Evolutionary conservation across 2,888 invertebrate genomes (phyloP).

Genomic region (Dexiosoma caninum): DNA sequence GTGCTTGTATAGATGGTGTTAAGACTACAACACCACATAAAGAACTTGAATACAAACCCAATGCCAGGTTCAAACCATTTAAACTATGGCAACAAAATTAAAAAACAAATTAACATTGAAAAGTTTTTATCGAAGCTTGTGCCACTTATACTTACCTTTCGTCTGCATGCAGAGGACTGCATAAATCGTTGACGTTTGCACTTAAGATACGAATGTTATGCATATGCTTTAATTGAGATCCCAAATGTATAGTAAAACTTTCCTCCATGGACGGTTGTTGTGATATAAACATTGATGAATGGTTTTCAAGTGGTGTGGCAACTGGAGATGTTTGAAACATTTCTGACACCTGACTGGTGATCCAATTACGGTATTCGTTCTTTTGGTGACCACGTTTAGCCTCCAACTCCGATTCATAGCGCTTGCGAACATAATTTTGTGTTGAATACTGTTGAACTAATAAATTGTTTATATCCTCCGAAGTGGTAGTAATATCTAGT

Average conservation of each 20-base stretch:
- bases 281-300: constrained; percentile 77
- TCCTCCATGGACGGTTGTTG: constrained; percentile 85
- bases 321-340: constrained; percentile 74
- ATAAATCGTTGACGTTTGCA: constrained; percentile 89
- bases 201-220: constrained; percentile 96
- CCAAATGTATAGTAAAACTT: constrained; percentile 98
- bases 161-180: constrained; percentile 80
- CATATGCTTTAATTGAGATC: constrained; percentile 98
- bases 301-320: constrained; percentile 75
- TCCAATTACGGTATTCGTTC: constrained; percentile 92
- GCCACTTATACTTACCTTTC: constrained; percentile 69
- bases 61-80: constrained; percentile 89
- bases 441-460: constrained; percentile 89
- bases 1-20: constrained; percentile 78
- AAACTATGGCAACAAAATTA: constrained; percentile 68
- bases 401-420: constrained; percentile 91
- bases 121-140: neutral
- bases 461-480: constrained; percentile 87
- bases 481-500: constrained; percentile 85
- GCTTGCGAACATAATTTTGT: constrained; percentile 89
- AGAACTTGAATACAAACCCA: constrained; percentile 95
- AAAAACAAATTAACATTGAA: neutral
- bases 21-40: constrained; percentile 92
- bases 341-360: constrained; percentile 79
- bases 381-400: constrained; percentile 91